These are phyloP conservation scores for Temnothorax rugatulus DNA, from an alignment of 2,888 invertebrate species.

Conservation along the genomic window DNA sequence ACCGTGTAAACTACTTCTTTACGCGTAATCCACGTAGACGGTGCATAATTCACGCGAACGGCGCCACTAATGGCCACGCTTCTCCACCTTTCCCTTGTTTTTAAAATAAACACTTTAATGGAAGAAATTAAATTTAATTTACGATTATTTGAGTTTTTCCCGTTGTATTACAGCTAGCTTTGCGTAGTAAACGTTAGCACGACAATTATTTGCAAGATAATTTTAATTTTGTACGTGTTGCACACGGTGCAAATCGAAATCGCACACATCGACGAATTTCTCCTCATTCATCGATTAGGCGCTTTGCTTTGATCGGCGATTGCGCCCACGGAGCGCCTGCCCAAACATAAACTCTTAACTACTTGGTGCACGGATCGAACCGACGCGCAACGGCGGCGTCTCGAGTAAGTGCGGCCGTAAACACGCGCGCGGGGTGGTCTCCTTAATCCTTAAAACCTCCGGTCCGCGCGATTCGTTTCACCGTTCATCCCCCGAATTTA, in stretches of 20 bases:
- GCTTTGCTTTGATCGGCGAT: neutral
- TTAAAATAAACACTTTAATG: slow-evolving; percentile 26
- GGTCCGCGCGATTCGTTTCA: slow-evolving; percentile 19
- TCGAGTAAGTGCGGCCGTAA: slow-evolving; percentile 38
- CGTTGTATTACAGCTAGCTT: neutral
- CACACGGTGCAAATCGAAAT: neutral
- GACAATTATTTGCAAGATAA: slow-evolving; percentile 7
- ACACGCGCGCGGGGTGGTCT: slow-evolving; percentile 32
- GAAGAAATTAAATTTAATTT: slow-evolving; percentile 40
- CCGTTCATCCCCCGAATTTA: slow-evolving; percentile 63
- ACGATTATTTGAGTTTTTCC: slow-evolving; percentile 8
- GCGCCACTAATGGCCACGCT: slow-evolving; percentile 27
- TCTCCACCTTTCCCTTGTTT: slow-evolving; percentile 31
- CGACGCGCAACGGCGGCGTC: slow-evolving; percentile 20
- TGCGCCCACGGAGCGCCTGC: neutral
- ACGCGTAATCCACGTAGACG: slow-evolving; percentile 51
- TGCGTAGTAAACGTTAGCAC: too few species aligned
- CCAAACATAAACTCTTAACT: slow-evolving; percentile 36
- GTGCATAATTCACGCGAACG: slow-evolving; percentile 43
- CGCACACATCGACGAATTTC: neutral
- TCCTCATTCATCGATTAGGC: neutral
- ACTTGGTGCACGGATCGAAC: slow-evolving; percentile 24
- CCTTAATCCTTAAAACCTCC: slow-evolving; percentile 53
- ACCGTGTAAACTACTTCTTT: slow-evolving; percentile 30
- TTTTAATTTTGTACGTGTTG: neutral